Conservation (phyloP, 2,113 vertebrate genomes). For the Aegithalos caudatus region DNA sequence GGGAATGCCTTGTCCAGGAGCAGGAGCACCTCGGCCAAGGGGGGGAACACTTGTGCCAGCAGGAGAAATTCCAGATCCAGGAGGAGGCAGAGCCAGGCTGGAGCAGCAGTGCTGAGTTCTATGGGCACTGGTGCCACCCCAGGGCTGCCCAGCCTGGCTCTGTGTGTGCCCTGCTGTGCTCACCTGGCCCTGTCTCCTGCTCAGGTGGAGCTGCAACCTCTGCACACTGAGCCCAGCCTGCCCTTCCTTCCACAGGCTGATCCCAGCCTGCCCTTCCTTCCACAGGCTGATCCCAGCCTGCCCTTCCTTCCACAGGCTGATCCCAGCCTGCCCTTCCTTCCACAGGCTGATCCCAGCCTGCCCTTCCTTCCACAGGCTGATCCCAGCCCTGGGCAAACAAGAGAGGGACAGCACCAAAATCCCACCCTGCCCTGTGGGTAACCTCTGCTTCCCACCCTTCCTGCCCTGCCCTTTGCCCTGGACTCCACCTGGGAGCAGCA, state of each 20-base stretch:
- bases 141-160: neutral
- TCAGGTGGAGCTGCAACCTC: neutral
- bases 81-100: neutral
- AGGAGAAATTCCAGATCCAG: neutral
- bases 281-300: no score
- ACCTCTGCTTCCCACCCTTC: neutral
- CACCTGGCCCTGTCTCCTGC: neutral
- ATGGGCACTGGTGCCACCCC: fast-evolving
- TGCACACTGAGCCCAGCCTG: neutral
- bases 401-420: neutral
- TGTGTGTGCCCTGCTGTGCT: neutral
- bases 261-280: no score
- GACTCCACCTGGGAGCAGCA: neutral
- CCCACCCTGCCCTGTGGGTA: conserved; percentile 33
- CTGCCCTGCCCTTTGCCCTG: neutral
- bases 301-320: conserved; percentile 13
- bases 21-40: neutral
- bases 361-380: conserved; percentile 13
- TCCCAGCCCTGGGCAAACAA: neutral
- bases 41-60: neutral
- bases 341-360: neutral
- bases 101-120: fast-evolving
- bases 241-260: conserved; percentile 13
- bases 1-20: no score
- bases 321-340: neutral